These are phyloP conservation scores for Odontocolon sp. DNA, from an alignment of 2,888 invertebrate species.

Conservation along the genomic window DNA sequence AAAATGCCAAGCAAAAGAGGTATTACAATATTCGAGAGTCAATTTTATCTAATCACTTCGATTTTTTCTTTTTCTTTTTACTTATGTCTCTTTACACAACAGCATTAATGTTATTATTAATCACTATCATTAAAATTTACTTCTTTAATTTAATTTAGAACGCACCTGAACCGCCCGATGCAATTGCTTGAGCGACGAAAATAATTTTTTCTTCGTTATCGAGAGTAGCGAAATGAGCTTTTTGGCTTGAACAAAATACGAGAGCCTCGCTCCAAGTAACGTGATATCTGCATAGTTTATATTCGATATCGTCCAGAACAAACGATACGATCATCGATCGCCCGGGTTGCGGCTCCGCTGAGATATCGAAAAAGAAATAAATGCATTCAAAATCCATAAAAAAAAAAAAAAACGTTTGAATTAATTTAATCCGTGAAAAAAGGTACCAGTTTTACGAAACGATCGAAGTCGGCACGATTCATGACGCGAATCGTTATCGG, in stretches of 20 bases:
- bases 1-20: slow-evolving; percentile 68
- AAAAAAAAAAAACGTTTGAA: too few species aligned
- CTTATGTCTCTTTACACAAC: slow-evolving; percentile 69
- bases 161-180: slow-evolving; percentile 48
- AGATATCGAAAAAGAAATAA: not conserved
- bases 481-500: not conserved
- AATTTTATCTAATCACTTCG: slow-evolving; percentile 55
- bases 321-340: slow-evolving; percentile 52
- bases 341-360: slow-evolving; percentile 8
- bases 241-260: slow-evolving; percentile 62
- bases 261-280: slow-evolving; percentile 66
- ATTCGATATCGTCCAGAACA: slow-evolving; percentile 59
- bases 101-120: slow-evolving; percentile 66
- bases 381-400: not conserved
- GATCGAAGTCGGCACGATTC: slow-evolving; percentile 43
- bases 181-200: slow-evolving; percentile 48
- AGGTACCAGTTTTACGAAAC: slow-evolving; percentile 44
- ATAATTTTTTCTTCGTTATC: slow-evolving; percentile 58
- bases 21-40: slow-evolving; percentile 62
- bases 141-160: not conserved
- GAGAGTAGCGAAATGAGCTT: slow-evolving; percentile 62
- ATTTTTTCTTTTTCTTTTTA: slow-evolving; percentile 39
- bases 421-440: not conserved
- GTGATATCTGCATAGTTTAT: slow-evolving; percentile 62
- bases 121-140: slow-evolving; percentile 70